Percentiles rank a stretch among this genome's conserved stretches.
Conservation (phyloP, 2,113 vertebrate species). For the Spea bombifrons region DNA sequence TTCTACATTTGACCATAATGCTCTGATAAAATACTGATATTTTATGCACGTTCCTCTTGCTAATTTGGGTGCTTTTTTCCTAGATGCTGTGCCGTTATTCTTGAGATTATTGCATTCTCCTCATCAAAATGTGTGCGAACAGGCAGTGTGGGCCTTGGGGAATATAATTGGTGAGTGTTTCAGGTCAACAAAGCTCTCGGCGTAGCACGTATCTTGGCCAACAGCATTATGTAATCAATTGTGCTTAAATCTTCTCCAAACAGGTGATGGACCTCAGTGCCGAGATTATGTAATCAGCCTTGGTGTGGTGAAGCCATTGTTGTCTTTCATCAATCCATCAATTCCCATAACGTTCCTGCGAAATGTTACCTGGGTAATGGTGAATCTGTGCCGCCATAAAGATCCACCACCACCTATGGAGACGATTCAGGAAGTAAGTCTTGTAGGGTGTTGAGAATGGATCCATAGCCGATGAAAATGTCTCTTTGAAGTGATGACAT, state of each 20-base stretch:
- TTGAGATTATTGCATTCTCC: conserved; percentile 89
- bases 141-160: conserved; percentile 95
- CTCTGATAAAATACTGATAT: too few species aligned
- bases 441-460: not conserved
- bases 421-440: conserved; percentile 93
- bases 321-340: conserved; percentile 98
- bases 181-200: too few species aligned
- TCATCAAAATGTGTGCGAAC: conserved; percentile 96
- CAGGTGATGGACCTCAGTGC: conserved; percentile 96
- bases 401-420: conserved; percentile 98
- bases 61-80: not conserved
- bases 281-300: conserved; percentile 97
- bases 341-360: conserved; percentile 98
- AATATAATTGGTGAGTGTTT: conserved; percentile 92
- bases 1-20: too few species aligned
- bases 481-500: conserved; percentile 26
- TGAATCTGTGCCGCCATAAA: conserved; percentile 97
- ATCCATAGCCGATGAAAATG: not conserved
- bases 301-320: conserved; percentile 94
- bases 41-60: too few species aligned
- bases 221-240: too few species aligned
- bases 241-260: not conserved
- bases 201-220: too few species aligned
- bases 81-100: conserved; percentile 95
- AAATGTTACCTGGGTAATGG: conserved; percentile 99